A percentile compares a stretch with the other conserved stretches of the same genome.
phyloP scores from a whole-genome alignment of 2,888 invertebrate species.

The Protonemura montana region DNA sequence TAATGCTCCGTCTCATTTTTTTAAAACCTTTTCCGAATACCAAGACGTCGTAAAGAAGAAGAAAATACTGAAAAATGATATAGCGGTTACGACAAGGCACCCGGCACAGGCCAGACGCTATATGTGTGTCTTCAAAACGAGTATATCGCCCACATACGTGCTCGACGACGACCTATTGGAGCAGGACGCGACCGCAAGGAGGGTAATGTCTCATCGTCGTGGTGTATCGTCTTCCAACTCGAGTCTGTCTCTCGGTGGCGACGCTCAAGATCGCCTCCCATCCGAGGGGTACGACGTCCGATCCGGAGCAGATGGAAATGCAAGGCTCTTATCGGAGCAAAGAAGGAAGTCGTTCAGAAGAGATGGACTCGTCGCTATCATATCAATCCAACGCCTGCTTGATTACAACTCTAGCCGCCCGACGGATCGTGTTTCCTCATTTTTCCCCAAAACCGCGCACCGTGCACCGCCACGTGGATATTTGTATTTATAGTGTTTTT shows the following conservation, averaged over 20 bases:
- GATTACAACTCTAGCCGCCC: neutral
- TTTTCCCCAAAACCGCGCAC: neutral
- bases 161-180: no score
- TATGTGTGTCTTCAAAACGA: conserved; percentile 1
- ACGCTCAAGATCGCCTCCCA: neutral
- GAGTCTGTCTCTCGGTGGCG: neutral
- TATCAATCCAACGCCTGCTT: neutral
- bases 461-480: neutral
- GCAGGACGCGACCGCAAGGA: no score
- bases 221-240: neutral
- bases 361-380: no score
- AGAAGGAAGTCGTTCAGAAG: no score
- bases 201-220: neutral
- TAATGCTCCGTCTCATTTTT: conserved; percentile 26
- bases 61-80: conserved; percentile 27
- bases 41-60: conserved; percentile 21
- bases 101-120: neutral
- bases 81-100: neutral
- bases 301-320: neutral
- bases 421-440: neutral
- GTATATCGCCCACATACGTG: neutral
- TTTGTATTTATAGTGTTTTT: neutral
- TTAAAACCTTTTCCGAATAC: conserved; percentile 20
- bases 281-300: neutral
- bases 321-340: no score